A percentile compares a stretch with the other conserved stretches of the same genome.
phyloP scores from a whole-genome alignment of 2,797 vertebrate genomes.

The Erpetoichthys calabaricus region DNA sequence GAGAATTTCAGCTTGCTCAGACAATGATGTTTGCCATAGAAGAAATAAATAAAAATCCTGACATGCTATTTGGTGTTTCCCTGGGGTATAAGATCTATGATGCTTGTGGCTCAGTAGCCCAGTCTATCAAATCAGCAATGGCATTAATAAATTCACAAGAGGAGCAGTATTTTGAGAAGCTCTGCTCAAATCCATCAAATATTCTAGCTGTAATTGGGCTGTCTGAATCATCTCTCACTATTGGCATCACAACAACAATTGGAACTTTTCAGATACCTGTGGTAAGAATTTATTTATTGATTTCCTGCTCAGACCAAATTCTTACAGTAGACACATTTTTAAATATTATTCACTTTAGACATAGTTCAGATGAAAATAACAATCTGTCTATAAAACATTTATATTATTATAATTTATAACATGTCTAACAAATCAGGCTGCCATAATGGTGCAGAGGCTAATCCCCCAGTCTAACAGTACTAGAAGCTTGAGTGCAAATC shows the following conservation, averaged over 20 bases:
- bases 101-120: constrained; percentile 32
- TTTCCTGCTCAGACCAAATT: too few species aligned
- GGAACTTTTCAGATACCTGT: constrained; percentile 51
- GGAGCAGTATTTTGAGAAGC: constrained; percentile 16
- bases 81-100: constrained; percentile 54
- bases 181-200: constrained; percentile 31
- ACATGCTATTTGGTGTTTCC: constrained; percentile 35
- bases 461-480: too few species aligned
- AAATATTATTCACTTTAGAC: too few species aligned
- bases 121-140: constrained; percentile 45
- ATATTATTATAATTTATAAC: too few species aligned
- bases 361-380: too few species aligned
- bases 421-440: too few species aligned
- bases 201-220: constrained; percentile 52
- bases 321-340: too few species aligned
- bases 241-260: constrained; percentile 41
- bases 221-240: constrained; percentile 54
- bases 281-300: constrained; percentile 31
- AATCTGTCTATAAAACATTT: too few species aligned
- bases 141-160: constrained; percentile 35
- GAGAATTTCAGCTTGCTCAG: constrained; percentile 56
- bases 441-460: too few species aligned
- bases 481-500: too few species aligned
- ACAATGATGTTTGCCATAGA: constrained; percentile 52
- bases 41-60: constrained; percentile 43